Evolutionary conservation across 2,113 vertebrate genomes (phyloP), one percentile per base, ranked within the genome.

Genomic region (Heteronetta atricapilla): DNA sequence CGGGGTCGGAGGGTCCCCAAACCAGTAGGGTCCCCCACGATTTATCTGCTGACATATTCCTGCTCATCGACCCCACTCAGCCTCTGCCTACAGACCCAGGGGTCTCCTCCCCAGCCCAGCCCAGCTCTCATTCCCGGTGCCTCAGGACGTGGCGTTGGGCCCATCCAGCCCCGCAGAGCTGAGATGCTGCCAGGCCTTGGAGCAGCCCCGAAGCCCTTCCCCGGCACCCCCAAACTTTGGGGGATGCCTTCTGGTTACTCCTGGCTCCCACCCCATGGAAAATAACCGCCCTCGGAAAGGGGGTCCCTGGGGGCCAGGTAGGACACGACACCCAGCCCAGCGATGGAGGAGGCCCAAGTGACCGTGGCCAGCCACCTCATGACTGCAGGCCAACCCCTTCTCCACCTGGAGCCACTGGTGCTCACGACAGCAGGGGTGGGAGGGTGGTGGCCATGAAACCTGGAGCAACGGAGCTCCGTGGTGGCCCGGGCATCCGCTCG

Each of bases 401-500:
- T 69, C 58, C 18, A 8, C 2, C 38, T 0, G 2, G 33, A 70
- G 42, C 29, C 58, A 5, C 56, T 18, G 81, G 50, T 12, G 17
- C 31, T 40, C 60, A 42, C 22, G 38, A n/a, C 15, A 4, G 22
- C 36, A 31, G 63, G 48, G 48, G 2, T 79, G 62, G 50, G 28
- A 82, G 40, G 31, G 10, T 48, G 53, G 21, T 50, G 46, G 50
- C 66, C 34, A 19, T 42, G 62, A 40, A 60, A 34, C 1, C 0
- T n/a, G 29, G 58, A 42, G 13, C 19, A 66, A 60, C 26, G 44
- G 31, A 40, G 36, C 58, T 59, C 52, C 72, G 12, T 48, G n/a
- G 42, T 2, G 3, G 38, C 21, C 1, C 1, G n/a, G 38, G 48
- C 28, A 75, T 21, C 31, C n/a, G 0, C 50, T 64, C 20, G 2